Percentiles rank a stretch among this genome's conserved stretches.
These are phyloP conservation scores for Austrofundulus limnaeus DNA, from an alignment of 2,113 vertebrate genomes.

Conservation along the genomic window DNA sequence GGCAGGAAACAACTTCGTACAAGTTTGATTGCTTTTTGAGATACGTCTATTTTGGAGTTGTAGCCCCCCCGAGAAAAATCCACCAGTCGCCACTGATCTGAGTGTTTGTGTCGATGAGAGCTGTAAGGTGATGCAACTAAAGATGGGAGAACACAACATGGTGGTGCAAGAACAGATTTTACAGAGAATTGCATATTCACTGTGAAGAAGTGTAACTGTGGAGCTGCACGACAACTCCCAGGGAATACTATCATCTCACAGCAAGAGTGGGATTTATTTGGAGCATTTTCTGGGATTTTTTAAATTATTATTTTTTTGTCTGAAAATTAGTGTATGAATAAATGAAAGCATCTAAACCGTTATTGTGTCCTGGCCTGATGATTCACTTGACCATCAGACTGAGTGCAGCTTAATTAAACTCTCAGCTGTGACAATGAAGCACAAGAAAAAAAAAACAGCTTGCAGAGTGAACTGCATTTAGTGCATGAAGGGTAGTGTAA, in stretches of 20 bases:
- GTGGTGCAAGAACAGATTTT: conserved; percentile 5
- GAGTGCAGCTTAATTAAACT: conserved; percentile 18
- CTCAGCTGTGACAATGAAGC: conserved; percentile 22
- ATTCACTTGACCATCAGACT: conserved; percentile 53
- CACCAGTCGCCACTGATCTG: too few relatives aligned
- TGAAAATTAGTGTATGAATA: too few relatives aligned
- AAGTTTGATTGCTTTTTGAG: too few relatives aligned
- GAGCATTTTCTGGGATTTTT: too few relatives aligned
- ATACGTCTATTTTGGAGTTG: too few relatives aligned
- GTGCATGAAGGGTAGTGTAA: conserved; percentile 14
- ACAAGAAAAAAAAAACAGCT: conserved; percentile 31
- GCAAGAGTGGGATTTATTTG: background rate
- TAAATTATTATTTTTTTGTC: too few relatives aligned
- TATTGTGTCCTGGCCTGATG: conserved; percentile 27
- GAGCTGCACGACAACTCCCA: conserved; percentile 6
- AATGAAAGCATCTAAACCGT: too few relatives aligned
- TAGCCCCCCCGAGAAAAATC: too few relatives aligned
- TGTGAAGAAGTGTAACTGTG: background rate
- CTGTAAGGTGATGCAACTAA: background rate
- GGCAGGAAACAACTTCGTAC: too few relatives aligned
- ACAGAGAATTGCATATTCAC: conserved; percentile 5
- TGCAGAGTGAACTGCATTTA: conserved; percentile 31
- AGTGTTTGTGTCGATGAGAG: background rate
- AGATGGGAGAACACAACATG: background rate
- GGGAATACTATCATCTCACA: background rate